A percentile compares a stretch with the other conserved stretches of the same genome.
Conservation (phyloP, 2,888 invertebrate species). For the Malthinus flaveolus region DNA sequence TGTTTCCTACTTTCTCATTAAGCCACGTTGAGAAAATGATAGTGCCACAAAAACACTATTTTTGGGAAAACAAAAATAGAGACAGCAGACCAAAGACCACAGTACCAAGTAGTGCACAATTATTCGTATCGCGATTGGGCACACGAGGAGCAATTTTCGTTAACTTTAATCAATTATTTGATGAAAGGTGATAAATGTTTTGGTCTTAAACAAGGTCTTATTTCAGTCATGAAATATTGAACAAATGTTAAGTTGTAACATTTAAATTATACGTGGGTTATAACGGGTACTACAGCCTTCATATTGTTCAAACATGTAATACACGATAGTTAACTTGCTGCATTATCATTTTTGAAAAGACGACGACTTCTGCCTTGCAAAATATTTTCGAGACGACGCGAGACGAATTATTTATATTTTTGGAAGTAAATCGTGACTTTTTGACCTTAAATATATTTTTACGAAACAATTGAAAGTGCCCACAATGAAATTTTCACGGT, state of each 20-base stretch:
- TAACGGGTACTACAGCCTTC: conserved; percentile 20
- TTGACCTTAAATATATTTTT: too few relatives aligned
- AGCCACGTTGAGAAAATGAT: too few relatives aligned
- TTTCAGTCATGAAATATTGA: conserved; percentile 19
- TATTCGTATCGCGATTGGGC: too few relatives aligned
- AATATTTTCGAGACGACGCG: background rate
- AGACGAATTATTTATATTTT: background rate
- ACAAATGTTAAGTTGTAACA: conserved; percentile 16
- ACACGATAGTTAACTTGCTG: conserved; percentile 15
- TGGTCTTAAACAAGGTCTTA: conserved; percentile 6
- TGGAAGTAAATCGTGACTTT: too few relatives aligned
- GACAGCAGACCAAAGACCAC: too few relatives aligned
- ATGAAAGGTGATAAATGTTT: conserved; percentile 13
- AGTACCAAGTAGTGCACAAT: too few relatives aligned
- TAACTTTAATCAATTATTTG: background rate
- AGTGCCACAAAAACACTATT: too few relatives aligned
- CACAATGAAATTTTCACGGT: conserved; percentile 15
- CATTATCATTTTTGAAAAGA: conserved; percentile 14
- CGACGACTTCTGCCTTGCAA: conserved; percentile 9
- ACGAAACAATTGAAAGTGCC: too few relatives aligned
- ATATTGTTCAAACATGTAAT: conserved; percentile 11
- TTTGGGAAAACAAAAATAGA: too few relatives aligned
- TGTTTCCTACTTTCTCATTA: too few relatives aligned
- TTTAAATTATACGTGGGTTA: conserved; percentile 21
- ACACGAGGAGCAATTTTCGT: too few relatives aligned